Evolutionary conservation across 2,888 invertebrate genomes (phyloP), one percentile per base, ranked within the genome.

Genomic region (Netelia inedita): DNA sequence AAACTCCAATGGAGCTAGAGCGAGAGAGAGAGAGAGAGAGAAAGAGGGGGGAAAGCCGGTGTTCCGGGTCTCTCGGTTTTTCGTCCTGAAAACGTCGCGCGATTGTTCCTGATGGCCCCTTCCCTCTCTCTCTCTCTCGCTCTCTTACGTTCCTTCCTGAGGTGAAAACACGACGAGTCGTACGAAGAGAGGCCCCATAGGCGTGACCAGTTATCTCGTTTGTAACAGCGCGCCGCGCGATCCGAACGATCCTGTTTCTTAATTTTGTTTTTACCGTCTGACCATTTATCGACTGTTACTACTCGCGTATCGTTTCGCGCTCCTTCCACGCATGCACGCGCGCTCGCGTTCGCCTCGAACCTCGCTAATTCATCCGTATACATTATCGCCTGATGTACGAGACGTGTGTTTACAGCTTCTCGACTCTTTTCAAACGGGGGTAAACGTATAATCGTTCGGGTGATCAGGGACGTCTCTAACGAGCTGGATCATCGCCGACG

Each of bases 31-130:
- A 74, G 63, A 75, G 69, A 73, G 55, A 55, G 11, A n/a, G 69
- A 74, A 66, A 75, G 69, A 74, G 55, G 35, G 14, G 16, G 43
- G 61, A 23, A 53, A 61, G 61, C 66, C 65, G 74, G 87, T 88
- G 89, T 91, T 91, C 91, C 91, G 90, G 91, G 89, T 90, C 88
- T 80, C 76, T 65, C 53, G 68, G 86, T 91, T 91, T 91, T 91
- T 91, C 89, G 91, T 90, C 91, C 91, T 92, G 89, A 88, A 91
- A 92, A 91, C 90, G 85, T 86, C 84, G 75, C 85, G 85, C 89
- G 88, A 91, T 90, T 90, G 88, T 82, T 75, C 73, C 83, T 79
- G 79, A 79, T 86, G 81, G 63, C 84, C 81, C 55, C 71, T 74
- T 50, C 66, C 76, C 72, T 66, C 66, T 74, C 55, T 83, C 68